Evolutionary conservation across 2,888 invertebrate species (phyloP), one percentile per base, ranked within the genome.

Genomic region (Amaurobius ferox): DNA sequence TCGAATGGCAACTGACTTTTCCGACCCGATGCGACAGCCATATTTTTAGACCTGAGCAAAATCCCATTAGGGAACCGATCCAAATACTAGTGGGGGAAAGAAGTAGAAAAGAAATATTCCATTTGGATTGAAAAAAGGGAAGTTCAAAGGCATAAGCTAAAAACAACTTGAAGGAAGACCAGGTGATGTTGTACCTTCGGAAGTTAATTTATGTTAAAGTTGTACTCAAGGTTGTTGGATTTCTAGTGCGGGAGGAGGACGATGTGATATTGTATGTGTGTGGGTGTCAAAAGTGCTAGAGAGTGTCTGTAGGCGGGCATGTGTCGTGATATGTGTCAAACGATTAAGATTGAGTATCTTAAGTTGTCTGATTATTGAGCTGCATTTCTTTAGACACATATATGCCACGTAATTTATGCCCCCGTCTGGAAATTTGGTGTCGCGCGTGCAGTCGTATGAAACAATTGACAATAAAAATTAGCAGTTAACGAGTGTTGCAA

Each of bases 111-210:
- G 35, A 32, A 35, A 66, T 55, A 55, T 55, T 11, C 55, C 55
- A 55, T 55, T 32, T 35, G 32, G 35, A 66, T 32, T 16, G 32
- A 70, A 44, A n/a, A 70, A 40, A n/a, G 30, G 19, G 19, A 67
- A 39, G 67, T 35, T 44, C 23, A 29, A n/a, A 61, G 74, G 76
- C 79, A 79, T 79, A 40, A 83, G 77, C 83, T 83, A 83, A 83
- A 83, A 83, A 83, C 83, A 83, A 83, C 77, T 77, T 74, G 74
- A 80, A 80, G 67, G 61, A 67, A 61, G 23, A 67, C 61, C 77
- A 85, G 83, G 83, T 85, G 77, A 78, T 85, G 55, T 55, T 55
- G 77, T 66, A 85, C 83, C 83, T 85, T 85, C 70, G 23, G 55
- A 55, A 78, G 77, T 72, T 85, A 77, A 77, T 85, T 77, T 85